phyloP scores from a whole-genome alignment of 2,888 invertebrate species.

The Euplagia quadripunctaria region DNA sequence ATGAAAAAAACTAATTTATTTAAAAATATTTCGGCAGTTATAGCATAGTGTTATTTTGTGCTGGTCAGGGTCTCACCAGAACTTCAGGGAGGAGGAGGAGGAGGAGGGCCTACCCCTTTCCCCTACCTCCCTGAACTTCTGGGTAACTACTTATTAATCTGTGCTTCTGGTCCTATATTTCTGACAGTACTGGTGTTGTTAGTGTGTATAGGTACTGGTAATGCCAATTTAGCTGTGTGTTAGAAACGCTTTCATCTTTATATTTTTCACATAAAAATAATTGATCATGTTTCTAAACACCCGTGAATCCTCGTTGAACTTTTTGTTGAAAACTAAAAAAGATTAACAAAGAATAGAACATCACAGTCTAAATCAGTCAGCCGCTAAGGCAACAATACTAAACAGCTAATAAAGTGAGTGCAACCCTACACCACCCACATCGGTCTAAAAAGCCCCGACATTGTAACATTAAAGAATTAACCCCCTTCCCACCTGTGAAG shows the following conservation, averaged over 20 bases:
- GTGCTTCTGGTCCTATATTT: too few relatives aligned
- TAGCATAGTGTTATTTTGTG: too few relatives aligned
- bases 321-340: slow-evolving; percentile 3
- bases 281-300: slow-evolving; percentile 12
- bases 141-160: too few relatives aligned
- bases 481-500: slow-evolving; percentile 80
- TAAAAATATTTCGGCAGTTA: too few relatives aligned
- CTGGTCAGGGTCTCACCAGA: too few relatives aligned
- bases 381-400: slow-evolving; percentile 36
- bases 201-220: too few relatives aligned
- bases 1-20: too few relatives aligned
- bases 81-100: too few relatives aligned
- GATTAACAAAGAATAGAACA: slow-evolving; percentile 3
- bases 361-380: slow-evolving; percentile 46
- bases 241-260: background rate
- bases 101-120: too few relatives aligned
- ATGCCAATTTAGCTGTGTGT: too few relatives aligned
- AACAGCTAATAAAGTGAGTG: slow-evolving; percentile 45
- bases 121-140: too few relatives aligned
- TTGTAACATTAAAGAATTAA: slow-evolving; percentile 66
- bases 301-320: background rate
- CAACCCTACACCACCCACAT: slow-evolving; percentile 46
- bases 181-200: too few relatives aligned
- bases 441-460: slow-evolving; percentile 46
- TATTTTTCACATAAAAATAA: slow-evolving; percentile 3